A percentile compares a stretch with the other conserved stretches of the same genome.
Conservation (phyloP, 2,888 invertebrate species). For the Parnassius glacialis region DNA sequence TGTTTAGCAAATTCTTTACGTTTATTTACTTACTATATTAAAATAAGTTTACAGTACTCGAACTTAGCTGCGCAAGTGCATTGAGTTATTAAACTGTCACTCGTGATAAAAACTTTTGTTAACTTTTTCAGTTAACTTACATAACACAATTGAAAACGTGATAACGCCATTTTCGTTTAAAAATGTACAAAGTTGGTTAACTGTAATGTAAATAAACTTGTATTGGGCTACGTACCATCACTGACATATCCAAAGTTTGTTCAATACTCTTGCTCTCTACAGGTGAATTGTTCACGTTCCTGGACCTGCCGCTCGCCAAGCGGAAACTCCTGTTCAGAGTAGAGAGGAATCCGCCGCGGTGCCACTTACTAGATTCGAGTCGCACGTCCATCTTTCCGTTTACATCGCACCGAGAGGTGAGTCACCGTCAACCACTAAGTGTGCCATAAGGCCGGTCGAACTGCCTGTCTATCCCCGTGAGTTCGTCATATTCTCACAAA, state of each 20-base stretch:
- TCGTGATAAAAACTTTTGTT: constrained; percentile 2
- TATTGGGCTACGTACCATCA: constrained; percentile 46
- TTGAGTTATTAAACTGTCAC: neutral
- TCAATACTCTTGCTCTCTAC: constrained; percentile 55
- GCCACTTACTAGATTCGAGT: constrained; percentile 68
- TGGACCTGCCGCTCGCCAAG: constrained; percentile 57
- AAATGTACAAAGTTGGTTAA: constrained; percentile 13
- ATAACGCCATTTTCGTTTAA: constrained; percentile 23
- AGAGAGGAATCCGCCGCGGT: constrained; percentile 72
- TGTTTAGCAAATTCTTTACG: too few relatives aligned
- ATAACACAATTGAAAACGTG: constrained; percentile 1
- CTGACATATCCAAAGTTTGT: constrained; percentile 51
- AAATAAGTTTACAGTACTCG: too few relatives aligned
- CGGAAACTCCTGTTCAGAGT: constrained; percentile 74
- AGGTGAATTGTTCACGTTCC: constrained; percentile 50
- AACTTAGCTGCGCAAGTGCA: constrained; percentile 5
- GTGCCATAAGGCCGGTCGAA: constrained; percentile 30
- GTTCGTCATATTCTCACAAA: constrained; percentile 4
- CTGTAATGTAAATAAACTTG: constrained; percentile 11
- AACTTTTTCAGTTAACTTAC: neutral
- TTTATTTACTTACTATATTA: too few relatives aligned
- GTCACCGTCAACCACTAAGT: constrained; percentile 50
- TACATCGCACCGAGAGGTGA: constrained; percentile 66
- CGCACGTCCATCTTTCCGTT: constrained; percentile 70
- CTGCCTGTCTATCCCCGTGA: constrained; percentile 3